A percentile compares a stretch with the other conserved stretches of the same genome.
phyloP scores from a whole-genome alignment of 2,888 invertebrate species.

The Polietes domitor region DNA sequence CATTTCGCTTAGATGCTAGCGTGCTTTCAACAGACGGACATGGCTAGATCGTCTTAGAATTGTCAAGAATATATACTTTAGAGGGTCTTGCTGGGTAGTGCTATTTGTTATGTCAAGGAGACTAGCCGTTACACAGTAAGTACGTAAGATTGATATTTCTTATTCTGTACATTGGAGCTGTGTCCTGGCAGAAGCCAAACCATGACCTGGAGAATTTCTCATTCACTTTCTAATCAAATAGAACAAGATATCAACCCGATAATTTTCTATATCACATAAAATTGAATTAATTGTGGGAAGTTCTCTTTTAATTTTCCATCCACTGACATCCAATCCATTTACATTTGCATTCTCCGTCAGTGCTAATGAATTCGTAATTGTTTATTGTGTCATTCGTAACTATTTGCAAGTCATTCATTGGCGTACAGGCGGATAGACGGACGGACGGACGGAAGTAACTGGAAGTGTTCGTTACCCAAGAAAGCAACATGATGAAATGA shows the following conservation, averaged over 20 bases:
- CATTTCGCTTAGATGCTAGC: too few relatives aligned
- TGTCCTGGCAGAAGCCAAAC: too few relatives aligned
- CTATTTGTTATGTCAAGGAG: too few relatives aligned
- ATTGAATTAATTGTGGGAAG: background rate
- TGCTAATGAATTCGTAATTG: constrained; percentile 64
- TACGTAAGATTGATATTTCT: too few relatives aligned
- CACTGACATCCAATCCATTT: background rate
- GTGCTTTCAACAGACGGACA: too few relatives aligned
- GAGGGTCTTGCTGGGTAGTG: too few relatives aligned
- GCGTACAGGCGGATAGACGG: constrained; percentile 38
- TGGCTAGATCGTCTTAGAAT: too few relatives aligned
- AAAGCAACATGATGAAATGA: constrained; percentile 12
- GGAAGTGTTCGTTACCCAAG: constrained; percentile 6
- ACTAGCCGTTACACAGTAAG: too few relatives aligned
- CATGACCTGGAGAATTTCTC: too few relatives aligned
- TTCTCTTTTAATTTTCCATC: background rate
- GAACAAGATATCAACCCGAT: background rate
- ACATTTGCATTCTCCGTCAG: background rate
- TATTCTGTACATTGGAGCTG: too few relatives aligned
- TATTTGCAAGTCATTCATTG: constrained; percentile 64
- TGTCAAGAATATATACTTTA: too few relatives aligned
- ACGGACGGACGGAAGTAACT: background rate
- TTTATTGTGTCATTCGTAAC: constrained; percentile 66
- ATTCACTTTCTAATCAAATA: too few relatives aligned
- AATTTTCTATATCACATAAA: background rate